Evolutionary conservation across 2,113 vertebrate genomes (phyloP), one percentile per base, ranked within the genome.

Genomic region (Hepsetus odoe): DNA sequence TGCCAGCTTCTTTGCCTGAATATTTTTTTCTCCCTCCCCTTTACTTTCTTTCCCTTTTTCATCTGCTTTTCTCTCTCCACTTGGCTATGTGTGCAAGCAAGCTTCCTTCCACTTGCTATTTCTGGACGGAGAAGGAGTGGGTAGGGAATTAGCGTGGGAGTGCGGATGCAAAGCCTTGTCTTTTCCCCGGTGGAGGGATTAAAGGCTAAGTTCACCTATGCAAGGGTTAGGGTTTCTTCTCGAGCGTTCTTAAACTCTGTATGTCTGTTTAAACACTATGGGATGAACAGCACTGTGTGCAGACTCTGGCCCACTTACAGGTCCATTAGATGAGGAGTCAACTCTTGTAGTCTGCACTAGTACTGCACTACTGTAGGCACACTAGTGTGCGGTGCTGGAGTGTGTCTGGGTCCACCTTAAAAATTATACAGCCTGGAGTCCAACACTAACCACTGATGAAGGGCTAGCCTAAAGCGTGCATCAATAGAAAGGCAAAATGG

Each of bases 81-180:
- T 81, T 82, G 70, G 81, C 77, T 72, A 28, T 12, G 32, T 61
- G 56, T 64, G 30, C 38, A 80, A 72, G 74, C 64, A 61, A 80
- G 58, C 69, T 85, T 86, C 74, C 77, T 81, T 84, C 80, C 80
- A 65, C 79, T 61, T 78, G 71, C 83, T 84, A 83, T 87, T 84
- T 83, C 40, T 74, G 77, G 82, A 77, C 32, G 3, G 59, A 66
- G 67, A 32, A 80, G 40, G 73, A 69, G 20, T 79, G 44, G 49
- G 53, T 77, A 40, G 33, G 59, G n/a, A n/a, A 72, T 49, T 32
- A 49, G 38, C 16, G 51, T 68, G 53, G n/a, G 51, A 51, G 61
- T 73, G 8, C 46, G 49, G 51, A 76, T 71, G 67, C 3, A 62
- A 80, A 85, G 82, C 83, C 82, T 73, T n/a, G 26, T 64, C 42